These are phyloP conservation scores for Clavelina lepadiformis DNA, from an alignment of 23 tunicate species.

Conservation along the genomic window DNA sequence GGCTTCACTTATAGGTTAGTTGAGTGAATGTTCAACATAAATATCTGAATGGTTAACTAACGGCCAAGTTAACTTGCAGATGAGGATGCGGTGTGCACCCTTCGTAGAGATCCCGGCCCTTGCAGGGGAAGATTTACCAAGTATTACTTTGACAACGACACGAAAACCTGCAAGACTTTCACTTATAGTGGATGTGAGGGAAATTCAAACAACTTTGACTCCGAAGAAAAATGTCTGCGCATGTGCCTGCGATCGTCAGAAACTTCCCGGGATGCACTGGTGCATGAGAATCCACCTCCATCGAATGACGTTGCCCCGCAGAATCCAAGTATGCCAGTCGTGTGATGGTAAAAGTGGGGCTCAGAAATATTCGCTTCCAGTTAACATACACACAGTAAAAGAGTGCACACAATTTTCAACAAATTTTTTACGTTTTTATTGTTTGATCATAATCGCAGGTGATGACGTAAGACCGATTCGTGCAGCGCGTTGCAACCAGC, in stretches of 20 bases:
- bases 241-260: no score
- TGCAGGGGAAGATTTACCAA: slow-evolving; percentile 40
- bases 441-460: not conserved
- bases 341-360: no score
- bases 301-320: no score
- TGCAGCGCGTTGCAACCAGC: slow-evolving; percentile 14
- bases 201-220: slow-evolving; percentile 68
- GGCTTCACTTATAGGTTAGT: not conserved
- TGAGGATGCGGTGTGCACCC: slow-evolving; percentile 20
- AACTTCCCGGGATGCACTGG: no score
- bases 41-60: not conserved
- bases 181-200: slow-evolving; percentile 90
- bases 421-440: not conserved
- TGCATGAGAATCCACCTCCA: no score
- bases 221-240: slow-evolving; percentile 31
- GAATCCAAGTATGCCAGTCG: no score
- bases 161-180: slow-evolving; percentile 36
- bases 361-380: no score
- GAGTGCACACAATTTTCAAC: no score
- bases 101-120: slow-evolving; percentile 65
- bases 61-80: not conserved
- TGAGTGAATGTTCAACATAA: not conserved
- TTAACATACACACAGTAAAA: no score
- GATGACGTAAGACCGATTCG: slow-evolving; percentile 16
- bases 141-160: slow-evolving; percentile 36